Conservation (phyloP, 2,113 vertebrate genomes). For the Oncorhynchus gorbuscha region DNA sequence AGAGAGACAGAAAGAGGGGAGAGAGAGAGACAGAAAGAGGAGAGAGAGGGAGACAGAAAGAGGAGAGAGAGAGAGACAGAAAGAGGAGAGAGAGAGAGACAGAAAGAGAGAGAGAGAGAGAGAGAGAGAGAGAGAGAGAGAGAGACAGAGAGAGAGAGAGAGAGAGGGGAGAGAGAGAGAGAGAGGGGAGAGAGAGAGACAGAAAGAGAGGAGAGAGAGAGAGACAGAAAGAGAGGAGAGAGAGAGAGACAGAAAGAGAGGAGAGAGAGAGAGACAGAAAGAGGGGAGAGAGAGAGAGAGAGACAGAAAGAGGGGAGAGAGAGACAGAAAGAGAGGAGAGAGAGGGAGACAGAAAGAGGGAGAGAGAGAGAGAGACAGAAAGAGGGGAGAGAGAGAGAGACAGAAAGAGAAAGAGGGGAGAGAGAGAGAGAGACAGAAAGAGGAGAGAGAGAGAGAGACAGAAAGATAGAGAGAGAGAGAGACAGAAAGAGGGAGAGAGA, state of each 20-base stretch:
- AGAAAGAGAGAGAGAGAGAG: not conserved
- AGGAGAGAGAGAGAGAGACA: not conserved
- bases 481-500: not conserved
- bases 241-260: not conserved
- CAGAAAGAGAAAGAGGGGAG: not conserved
- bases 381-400: not conserved
- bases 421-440: not conserved
- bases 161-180: not conserved
- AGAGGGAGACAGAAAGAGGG: too few species aligned
- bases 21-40: not conserved
- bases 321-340: not conserved
- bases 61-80: not conserved
- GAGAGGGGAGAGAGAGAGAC: not conserved
- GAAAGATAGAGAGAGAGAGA: too few species aligned
- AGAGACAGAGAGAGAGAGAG: not conserved
- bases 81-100: not conserved
- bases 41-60: not conserved
- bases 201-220: not conserved
- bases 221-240: not conserved
- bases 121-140: not conserved
- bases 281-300: not conserved
- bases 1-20: slow-evolving; percentile 5
- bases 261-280: not conserved
- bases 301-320: slow-evolving; percentile 14
- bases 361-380: not conserved